Base-by-base conservation (phyloP, 2,797 vertebrate species). In the Anguilla obscura region DNA sequence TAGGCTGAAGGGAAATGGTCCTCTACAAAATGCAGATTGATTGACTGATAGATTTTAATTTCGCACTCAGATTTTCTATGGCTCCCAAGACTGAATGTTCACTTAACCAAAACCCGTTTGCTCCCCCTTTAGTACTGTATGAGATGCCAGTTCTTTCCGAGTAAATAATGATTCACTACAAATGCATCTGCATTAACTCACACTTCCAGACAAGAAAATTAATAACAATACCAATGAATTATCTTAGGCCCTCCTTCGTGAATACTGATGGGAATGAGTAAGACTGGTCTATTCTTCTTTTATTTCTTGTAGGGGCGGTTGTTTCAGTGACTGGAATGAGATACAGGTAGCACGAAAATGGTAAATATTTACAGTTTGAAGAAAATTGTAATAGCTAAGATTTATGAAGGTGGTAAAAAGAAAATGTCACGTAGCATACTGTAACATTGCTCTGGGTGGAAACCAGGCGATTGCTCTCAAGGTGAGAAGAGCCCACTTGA, bases 401-500 rank as follows among this genome's bases (percentile, higher is more conserved):
- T 18, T 52, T 63, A 16, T 63, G 16, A 63, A 63, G 21, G 58
- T 1, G 4, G 27, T 2, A 74, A 30, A 16, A 10, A 3, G 30
- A 36, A 33, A 74, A 74, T 33, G 9, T 24, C 58, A 63, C 4
- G 58, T 24, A 52, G 52, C 58, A 63, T 24, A 63, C 58, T 21
- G 30, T 30, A 36, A 36, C 24, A 71, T 66, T 1, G 24, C 27
- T 27, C 9, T 33, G 71, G 3, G 10, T 2, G 33, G 27, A 9
- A 16, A 36, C 27, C 33, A 36, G 71, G 27, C 14, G 48, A 80
- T 56, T 88, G 74, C 66, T 27, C 79, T 87, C 82, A 24, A 89
- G 90, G n/a, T 33, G 56, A 80, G 33, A 87, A 88, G 40, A n/a
- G 45, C 76, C 85, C 3, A 18, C 30, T 66, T 76, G 14, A 79